Evolutionary conservation across 2,888 invertebrate genomes (phyloP), one percentile per base, ranked within the genome.

Genomic region (Plagodis pulveraria): DNA sequence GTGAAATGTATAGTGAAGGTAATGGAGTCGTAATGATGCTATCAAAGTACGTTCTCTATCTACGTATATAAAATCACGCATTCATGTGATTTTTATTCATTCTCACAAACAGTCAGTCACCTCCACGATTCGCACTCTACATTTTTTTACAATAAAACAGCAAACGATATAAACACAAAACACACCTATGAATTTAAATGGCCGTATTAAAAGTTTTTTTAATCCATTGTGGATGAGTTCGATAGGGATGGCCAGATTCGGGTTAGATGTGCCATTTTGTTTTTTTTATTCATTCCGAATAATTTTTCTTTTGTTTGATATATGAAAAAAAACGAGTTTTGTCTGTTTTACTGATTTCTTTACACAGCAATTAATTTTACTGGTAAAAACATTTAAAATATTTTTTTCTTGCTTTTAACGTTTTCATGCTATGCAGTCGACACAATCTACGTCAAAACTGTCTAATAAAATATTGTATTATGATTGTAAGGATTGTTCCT

Each of bases 131-230:
- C 43, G 56, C 63, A 63, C 62, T 63, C 63, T 58, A 62, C 64
- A 67, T 65, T 63, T 68, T 65, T 63, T 58, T n/a, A 65, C 56
- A 66, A 63, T 66, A 65, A 69, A 66, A 62, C 53, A 36, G 50
- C 62, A 64, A 67, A 66, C 58, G 62, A 50, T 62, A 63, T 63
- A 69, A 67, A 69, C 64, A 64, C 62, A 69, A 71, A 72, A 74
- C 49, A 73, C 73, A 65, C 66, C 67, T 70, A 74, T 76, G 76
- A 78, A 78, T 77, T 73, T 72, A 74, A 74, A 77, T 72, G 68
- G 67, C 35, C 61, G 67, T 62, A 74, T 78, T 76, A 78, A 70
- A 69, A 69, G 59, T 71, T 74, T 72, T 69, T 73, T 71, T 62
- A 64, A 66, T 67, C 69, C 65, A 48, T 66, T 62, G 64, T 65